phyloP scores from a whole-genome alignment of 2,113 vertebrate genomes.

The Scomber japonicus region DNA sequence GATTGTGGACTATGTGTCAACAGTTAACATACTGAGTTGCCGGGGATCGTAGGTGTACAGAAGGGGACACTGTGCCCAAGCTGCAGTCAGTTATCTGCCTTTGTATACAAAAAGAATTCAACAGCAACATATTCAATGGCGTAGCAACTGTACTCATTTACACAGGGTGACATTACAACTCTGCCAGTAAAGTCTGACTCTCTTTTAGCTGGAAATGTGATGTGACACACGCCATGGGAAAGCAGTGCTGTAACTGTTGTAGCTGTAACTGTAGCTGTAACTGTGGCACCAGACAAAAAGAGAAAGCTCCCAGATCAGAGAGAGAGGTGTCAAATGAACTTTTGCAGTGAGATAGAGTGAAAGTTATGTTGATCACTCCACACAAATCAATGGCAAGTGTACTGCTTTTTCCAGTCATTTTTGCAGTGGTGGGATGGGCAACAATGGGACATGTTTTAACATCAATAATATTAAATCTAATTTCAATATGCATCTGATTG shows the following conservation, averaged over 20 bases:
- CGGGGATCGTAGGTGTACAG: constrained; percentile 1
- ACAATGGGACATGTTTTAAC: too few relatives aligned
- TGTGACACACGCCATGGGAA: background rate
- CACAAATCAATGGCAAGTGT: background rate
- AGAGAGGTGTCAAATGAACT: constrained; percentile 12
- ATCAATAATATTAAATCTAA: too few relatives aligned
- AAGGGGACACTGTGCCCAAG: constrained; percentile 4
- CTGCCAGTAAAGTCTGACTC: too few relatives aligned
- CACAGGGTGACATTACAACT: constrained; percentile 27
- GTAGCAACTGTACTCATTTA: constrained; percentile 23
- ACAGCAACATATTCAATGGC: constrained; percentile 5
- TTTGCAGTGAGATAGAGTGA: background rate
- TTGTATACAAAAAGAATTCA: constrained; percentile 15
- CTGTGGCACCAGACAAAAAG: background rate
- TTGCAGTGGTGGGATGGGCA: too few relatives aligned
- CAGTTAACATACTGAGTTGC: constrained; percentile 2
- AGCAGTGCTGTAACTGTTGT: background rate
- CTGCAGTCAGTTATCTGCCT: background rate
- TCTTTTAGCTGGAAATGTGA: background rate
- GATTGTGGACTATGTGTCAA: background rate
- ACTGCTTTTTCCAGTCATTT: too few relatives aligned
- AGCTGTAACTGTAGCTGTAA: too few relatives aligned
- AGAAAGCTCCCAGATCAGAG: constrained; percentile 3
- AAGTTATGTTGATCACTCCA: constrained; percentile 6
- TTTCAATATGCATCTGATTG: too few relatives aligned